Evolutionary conservation across 1,140 invertebrate species (phyloP), one percentile per base, ranked within the genome.

Genomic region (Tetranychus urticae): DNA sequence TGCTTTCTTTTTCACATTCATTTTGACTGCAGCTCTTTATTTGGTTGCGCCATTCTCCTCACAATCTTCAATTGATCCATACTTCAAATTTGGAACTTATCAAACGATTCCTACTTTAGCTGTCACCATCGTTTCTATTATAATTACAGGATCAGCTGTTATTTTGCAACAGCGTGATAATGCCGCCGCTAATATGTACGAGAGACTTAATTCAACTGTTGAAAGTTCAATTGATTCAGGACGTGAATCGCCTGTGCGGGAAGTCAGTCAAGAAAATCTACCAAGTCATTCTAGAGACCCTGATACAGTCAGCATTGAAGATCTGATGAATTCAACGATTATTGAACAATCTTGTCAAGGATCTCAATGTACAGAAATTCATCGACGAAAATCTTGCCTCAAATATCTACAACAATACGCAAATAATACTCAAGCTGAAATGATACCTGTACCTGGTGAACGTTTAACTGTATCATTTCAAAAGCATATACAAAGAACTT

Each of bases 11-110:
- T 57, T 61, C 50, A 56, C 1, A 36, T 46, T 45, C 42, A 36
- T 23, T 34, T 62, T 35, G 50, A 59, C 56, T 52, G 55, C 62
- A 57, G 57, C 58, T 45, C 8, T 62, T 14, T 23, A 4, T 2
- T 42, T 56, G 23, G 50, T 61, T 33, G 14, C 42, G 0, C 54
- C 33, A 14, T 34, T 10, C 23, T 58, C n/a, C 23, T 8, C n/a
- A 13, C 13, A 33, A 36, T 36, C 6, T 23, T 54, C 14, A 8
- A 39, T 52, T 64, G 83, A 85, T 74, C 82, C 84, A 6, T 84
- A 83, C 73, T 88, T 87, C 71, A 82, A 85, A 66, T 82, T 85
- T 70, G 85, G 85, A 1, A 75, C 76, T 66, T 72, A 77, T 45
- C 83, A 88, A 75, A 81, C 81, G 1, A 77, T 80, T 6, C 73